Evolutionary conservation across 2,888 invertebrate genomes (phyloP).

Genomic region (Apodemia zela): DNA sequence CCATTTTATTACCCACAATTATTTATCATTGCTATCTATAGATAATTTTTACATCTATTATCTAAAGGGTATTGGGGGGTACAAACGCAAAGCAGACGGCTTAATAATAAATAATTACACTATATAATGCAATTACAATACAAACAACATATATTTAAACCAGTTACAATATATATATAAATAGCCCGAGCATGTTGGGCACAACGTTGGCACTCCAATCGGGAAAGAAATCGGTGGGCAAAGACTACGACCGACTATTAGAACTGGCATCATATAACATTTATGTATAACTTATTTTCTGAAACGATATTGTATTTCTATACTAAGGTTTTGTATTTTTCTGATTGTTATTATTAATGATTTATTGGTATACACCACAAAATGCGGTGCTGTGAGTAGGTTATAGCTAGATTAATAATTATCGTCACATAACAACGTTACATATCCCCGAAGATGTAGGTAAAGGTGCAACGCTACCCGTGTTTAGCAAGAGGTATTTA

Average conservation of each 20-base stretch:
- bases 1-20: background rate
- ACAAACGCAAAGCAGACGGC: constrained; percentile 62
- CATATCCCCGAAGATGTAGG: too few species aligned
- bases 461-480: too few species aligned
- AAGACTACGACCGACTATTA: constrained; percentile 42
- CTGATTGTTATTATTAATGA: too few species aligned
- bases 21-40: background rate
- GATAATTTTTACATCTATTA: constrained; percentile 3
- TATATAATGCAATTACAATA: constrained; percentile 68
- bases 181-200: constrained; percentile 25
- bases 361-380: too few species aligned
- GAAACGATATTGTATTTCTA: background rate
- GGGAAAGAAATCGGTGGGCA: constrained; percentile 32
- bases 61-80: constrained; percentile 11
- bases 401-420: too few species aligned
- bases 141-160: constrained; percentile 43
- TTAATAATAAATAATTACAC: constrained; percentile 60
- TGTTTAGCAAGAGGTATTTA: too few species aligned
- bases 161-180: too few species aligned
- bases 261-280: constrained; percentile 31
- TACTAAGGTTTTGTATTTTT: constrained; percentile 4
- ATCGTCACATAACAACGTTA: too few species aligned
- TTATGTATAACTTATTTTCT: constrained; percentile 14
- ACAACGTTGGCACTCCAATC: constrained; percentile 21
- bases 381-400: too few species aligned